Conservation (phyloP, 2,888 invertebrate genomes). For the Gymnosoma rotundatum region DNA sequence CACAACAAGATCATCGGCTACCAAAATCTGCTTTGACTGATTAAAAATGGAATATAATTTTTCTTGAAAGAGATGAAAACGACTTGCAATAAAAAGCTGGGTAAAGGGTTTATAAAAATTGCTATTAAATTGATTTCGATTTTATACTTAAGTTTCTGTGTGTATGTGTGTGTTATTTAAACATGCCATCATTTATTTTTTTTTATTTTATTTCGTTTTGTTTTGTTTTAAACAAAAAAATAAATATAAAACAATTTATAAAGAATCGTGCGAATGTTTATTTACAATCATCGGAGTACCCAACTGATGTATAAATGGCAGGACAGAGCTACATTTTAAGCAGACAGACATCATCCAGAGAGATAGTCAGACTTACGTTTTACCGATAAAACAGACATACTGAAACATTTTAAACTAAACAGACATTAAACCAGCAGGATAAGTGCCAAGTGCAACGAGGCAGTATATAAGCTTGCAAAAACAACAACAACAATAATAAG, state of each 20-base stretch:
- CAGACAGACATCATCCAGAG: constrained; percentile 4
- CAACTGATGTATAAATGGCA: constrained; percentile 41
- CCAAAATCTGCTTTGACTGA: constrained; percentile 61
- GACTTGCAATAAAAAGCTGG: not conserved
- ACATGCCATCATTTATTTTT: constrained; percentile 45
- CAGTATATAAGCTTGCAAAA: constrained; percentile 34
- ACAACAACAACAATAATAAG: not conserved
- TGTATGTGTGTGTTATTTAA: constrained; percentile 33
- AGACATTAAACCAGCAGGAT: constrained; percentile 67
- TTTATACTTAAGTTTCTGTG: constrained; percentile 13
- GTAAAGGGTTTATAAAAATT: constrained; percentile 37
- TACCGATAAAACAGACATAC: constrained; percentile 64
- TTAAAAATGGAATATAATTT: constrained; percentile 63
- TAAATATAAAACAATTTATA: constrained; percentile 72
- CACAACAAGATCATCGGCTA: constrained; percentile 64
- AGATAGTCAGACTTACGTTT: constrained; percentile 12
- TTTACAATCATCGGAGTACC: constrained; percentile 62
- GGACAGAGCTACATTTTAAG: constrained; percentile 1
- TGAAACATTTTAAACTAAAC: constrained; percentile 64
- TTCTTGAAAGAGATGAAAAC: constrained; percentile 1
- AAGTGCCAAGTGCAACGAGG: constrained; percentile 66
- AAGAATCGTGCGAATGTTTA: constrained; percentile 77
- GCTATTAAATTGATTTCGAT: constrained; percentile 64
- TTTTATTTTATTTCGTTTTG: constrained; percentile 28
- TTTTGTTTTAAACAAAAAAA: constrained; percentile 44